Base-by-base conservation (phyloP, 2,797 vertebrate species). In the Sphaeramia orbicularis region DNA sequence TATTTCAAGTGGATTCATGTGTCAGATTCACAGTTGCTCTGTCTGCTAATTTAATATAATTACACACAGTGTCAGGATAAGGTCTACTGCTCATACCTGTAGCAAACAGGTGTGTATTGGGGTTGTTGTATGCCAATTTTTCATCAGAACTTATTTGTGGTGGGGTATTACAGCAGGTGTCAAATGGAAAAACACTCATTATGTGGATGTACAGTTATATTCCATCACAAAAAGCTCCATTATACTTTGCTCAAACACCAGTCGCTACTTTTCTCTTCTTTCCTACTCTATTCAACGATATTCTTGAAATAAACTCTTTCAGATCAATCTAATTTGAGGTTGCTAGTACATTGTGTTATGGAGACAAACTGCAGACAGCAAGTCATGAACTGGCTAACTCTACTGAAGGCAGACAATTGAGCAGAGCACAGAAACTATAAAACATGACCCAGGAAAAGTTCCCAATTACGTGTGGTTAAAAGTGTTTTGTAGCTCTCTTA, bases 131-230 rank as follows among this genome's bases (percentile, higher is more conserved):
- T 6, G 51, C 30, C 49, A 52, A 43, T 36, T 65, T 74, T 54
- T 57, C 18, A 59, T 74, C 47, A n/a, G 44, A 61, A 35, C n/a
- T 40, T 42, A 48, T 14, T 30, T 74, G 68, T 43, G 32, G 12
- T 10, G 49, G n/a, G 37, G 21, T 40, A 43, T 45, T 45, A 47
- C 65, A 69, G 74, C 80, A 81, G 71, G 68, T 85, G 76, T 68
- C 21, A 42, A 36, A 74, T 58, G 32, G 27, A 18, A 60, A 67
- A 73, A 43, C 6, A 0, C 13, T 21, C 49, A n/a, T 27, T 19
- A 35, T 43, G 54, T 51, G 36, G 21, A 32, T 63, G 47, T 21
- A 1, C 13, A 30, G 47, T 65, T 41, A n/a, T 56, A 16, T 16
- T 61, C 43, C n/a, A 49, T 53, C 37, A 50, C 21, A 51, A 30